A percentile compares a stretch with the other conserved stretches of the same genome.
These are phyloP conservation scores for Porites cylindrica DNA, from an alignment of 92 coral and sea anemone species.

Conservation along the genomic window DNA sequence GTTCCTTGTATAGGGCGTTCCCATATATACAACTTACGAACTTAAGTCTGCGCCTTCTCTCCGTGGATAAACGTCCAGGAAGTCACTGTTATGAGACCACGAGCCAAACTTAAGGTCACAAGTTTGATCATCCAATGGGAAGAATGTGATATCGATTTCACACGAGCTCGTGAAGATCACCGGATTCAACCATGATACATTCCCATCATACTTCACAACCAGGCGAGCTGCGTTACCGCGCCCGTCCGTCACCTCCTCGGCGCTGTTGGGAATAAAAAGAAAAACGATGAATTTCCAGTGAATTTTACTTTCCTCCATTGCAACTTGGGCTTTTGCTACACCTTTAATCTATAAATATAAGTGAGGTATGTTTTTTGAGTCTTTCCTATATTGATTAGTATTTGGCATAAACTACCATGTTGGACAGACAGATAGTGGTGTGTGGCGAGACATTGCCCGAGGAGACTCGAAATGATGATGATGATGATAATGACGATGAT, in stretches of 20 bases:
- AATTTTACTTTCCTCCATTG: too few relatives aligned
- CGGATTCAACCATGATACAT: constrained; percentile 77
- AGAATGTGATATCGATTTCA: constrained; percentile 77
- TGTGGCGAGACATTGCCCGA: too few relatives aligned
- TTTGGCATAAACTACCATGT: too few relatives aligned
- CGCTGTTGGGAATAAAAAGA: constrained; percentile 4
- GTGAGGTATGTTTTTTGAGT: too few relatives aligned
- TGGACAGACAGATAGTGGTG: too few relatives aligned
- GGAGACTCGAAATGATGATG: too few relatives aligned
- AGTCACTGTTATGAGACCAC: constrained; percentile 63
- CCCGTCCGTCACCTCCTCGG: constrained; percentile 44
- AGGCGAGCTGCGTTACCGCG: constrained; percentile 66
- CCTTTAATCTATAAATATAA: too few relatives aligned
- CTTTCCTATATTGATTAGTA: too few relatives aligned
- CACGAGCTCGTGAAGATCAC: constrained; percentile 78
- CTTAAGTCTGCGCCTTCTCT: constrained; percentile 63
- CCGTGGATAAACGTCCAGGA: constrained; percentile 60
- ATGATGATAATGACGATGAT: too few relatives aligned
- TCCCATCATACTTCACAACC: constrained; percentile 60
- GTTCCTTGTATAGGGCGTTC: too few relatives aligned
- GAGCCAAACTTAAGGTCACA: constrained; percentile 78
- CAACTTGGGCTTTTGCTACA: too few relatives aligned
- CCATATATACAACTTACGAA: constrained; percentile 48
- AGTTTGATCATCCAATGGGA: constrained; percentile 87
- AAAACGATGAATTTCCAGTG: not conserved